Conservation (phyloP, 2,797 vertebrate species). For the Enteromius anoplus region DNA sequence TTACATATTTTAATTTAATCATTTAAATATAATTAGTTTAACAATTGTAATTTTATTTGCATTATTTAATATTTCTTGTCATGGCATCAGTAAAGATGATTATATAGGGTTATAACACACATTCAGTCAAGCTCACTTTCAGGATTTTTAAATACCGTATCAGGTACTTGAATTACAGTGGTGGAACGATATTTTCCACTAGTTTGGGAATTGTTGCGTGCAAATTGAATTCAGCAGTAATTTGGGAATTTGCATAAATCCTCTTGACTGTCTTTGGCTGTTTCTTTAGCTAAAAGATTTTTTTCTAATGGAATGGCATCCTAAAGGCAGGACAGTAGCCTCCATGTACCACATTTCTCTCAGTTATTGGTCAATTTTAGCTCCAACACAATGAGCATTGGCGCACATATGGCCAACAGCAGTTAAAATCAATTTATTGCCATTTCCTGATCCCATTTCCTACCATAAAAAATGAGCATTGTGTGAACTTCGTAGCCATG, state of each 20-base stretch:
- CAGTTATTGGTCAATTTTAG: neutral
- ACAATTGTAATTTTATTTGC: neutral
- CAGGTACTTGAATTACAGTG: conserved; percentile 15
- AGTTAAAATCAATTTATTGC: neutral
- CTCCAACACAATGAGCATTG: neutral
- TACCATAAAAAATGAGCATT: neutral
- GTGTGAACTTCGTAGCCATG: neutral
- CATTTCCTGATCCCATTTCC: neutral
- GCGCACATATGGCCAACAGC: neutral
- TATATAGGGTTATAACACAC: neutral
- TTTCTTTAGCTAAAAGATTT: neutral
- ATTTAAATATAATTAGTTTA: neutral
- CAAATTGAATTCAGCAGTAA: neutral
- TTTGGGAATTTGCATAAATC: conserved; percentile 23
- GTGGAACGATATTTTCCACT: neutral
- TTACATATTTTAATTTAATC: neutral
- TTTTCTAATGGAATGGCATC: neutral
- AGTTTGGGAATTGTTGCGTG: conserved; percentile 3
- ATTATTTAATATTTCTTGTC: neutral
- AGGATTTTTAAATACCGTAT: neutral
- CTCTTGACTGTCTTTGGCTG: neutral
- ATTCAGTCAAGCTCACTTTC: neutral
- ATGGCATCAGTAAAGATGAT: neutral
- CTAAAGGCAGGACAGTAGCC: neutral
- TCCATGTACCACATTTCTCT: neutral